Conservation (phyloP, 2,797 vertebrate genomes). For the Steatocranus sp. region DNA sequence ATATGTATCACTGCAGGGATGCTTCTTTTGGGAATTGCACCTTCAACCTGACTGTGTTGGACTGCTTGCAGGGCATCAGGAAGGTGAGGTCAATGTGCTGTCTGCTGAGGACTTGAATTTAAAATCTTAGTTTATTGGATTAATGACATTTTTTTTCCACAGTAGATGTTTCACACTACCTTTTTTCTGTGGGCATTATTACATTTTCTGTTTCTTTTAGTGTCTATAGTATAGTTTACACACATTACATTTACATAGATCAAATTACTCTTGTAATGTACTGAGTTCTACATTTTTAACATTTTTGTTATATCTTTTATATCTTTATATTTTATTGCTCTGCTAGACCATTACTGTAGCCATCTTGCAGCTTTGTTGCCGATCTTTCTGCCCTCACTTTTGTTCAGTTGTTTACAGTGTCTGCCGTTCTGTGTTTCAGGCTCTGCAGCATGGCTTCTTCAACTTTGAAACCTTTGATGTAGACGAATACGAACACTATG, state of each 20-base stretch:
- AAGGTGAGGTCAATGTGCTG: slow-evolving; percentile 78
- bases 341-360: not conserved
- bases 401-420: not conserved
- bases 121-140: not conserved
- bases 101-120: not conserved
- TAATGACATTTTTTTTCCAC: not conserved
- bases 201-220: not conserved
- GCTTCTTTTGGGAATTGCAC: slow-evolving; percentile 93
- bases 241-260: not conserved
- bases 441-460: slow-evolving; percentile 92
- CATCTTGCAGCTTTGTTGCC: not conserved
- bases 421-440: slow-evolving; percentile 67
- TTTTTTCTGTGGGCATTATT: not conserved
- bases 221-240: not conserved
- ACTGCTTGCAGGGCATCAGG: slow-evolving; percentile 93
- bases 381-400: not conserved
- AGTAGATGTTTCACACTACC: not conserved
- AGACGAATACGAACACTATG: slow-evolving; percentile 98
- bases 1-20: slow-evolving; percentile 76
- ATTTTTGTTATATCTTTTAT: not conserved
- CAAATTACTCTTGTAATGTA: not conserved
- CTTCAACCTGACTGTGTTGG: slow-evolving; percentile 89
- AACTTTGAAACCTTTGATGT: slow-evolving; percentile 94
- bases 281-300: not conserved
- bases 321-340: not conserved